These are phyloP conservation scores for Gila orcuttii DNA, from an alignment of 2,113 vertebrate genomes.

Conservation along the genomic window DNA sequence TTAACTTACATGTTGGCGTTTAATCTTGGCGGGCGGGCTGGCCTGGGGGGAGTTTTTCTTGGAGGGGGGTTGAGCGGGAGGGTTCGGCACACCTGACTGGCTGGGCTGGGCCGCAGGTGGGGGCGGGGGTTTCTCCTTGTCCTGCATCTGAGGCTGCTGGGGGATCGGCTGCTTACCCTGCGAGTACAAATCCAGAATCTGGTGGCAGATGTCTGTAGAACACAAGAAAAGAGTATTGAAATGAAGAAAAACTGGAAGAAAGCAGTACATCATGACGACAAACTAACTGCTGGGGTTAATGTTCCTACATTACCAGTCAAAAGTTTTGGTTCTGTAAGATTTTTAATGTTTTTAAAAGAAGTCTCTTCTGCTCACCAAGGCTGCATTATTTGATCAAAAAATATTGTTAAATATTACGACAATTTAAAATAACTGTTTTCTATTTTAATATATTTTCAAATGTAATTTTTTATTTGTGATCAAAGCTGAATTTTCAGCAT, in stretches of 20 bases:
- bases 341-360: too few species aligned
- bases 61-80: conserved; percentile 73
- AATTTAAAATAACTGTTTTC: too few species aligned
- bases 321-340: too few species aligned
- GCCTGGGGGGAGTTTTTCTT: conserved; percentile 92
- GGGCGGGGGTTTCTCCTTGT: conserved; percentile 70
- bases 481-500: too few species aligned
- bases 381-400: too few species aligned
- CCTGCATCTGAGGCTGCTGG: conserved; percentile 88
- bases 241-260: background rate
- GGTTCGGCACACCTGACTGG: conserved; percentile 58
- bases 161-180: conserved; percentile 98
- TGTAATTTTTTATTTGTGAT: too few species aligned
- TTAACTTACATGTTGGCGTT: conserved; percentile 86
- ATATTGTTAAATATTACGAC: too few species aligned
- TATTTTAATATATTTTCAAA: too few species aligned
- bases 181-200: conserved; percentile 97
- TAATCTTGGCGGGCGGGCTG: conserved; percentile 88
- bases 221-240: background rate
- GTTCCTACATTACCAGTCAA: background rate
- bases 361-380: too few species aligned
- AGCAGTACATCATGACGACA: background rate
- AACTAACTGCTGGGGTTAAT: background rate
- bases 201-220: conserved; percentile 92
- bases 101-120: conserved; percentile 60